phyloP scores from a whole-genome alignment of 2,888 invertebrate species.

The Phortica magna region DNA sequence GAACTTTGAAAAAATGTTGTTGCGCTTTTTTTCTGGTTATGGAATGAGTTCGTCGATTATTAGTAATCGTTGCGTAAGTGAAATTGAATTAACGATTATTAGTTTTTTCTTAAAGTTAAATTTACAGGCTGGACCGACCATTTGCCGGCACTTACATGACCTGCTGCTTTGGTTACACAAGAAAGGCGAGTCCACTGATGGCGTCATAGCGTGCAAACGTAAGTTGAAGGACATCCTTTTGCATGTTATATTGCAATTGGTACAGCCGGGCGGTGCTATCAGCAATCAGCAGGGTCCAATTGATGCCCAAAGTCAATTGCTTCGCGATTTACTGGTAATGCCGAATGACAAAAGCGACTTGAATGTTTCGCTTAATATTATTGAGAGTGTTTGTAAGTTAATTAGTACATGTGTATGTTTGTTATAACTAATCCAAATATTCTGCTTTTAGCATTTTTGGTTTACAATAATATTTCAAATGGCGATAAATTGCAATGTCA shows the following conservation, averaged over 20 bases:
- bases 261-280: conserved; percentile 83
- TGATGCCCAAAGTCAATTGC: conserved; percentile 86
- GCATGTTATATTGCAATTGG: conserved; percentile 85
- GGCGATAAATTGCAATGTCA: conserved; percentile 80
- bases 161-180: conserved; percentile 84
- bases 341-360: conserved; percentile 84
- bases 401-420: not conserved
- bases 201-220: conserved; percentile 79
- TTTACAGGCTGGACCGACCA: conserved; percentile 85
- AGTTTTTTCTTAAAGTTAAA: conserved; percentile 59
- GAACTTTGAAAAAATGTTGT: conserved; percentile 82
- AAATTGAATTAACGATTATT: conserved; percentile 5
- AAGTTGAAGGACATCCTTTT: conserved; percentile 80
- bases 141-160: conserved; percentile 86
- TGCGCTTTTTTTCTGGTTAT: conserved; percentile 83
- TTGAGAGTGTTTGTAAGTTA: conserved; percentile 84
- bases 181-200: conserved; percentile 82
- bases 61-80: conserved; percentile 76
- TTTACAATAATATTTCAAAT: conserved; percentile 80
- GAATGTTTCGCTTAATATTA: conserved; percentile 85
- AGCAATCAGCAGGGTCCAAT: conserved; percentile 84
- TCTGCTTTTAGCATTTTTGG: conserved; percentile 77
- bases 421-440: not conserved
- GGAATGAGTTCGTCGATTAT: conserved; percentile 79
- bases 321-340: conserved; percentile 82